phyloP scores from a whole-genome alignment of 2,113 vertebrate genomes.

The Acanthochromis polyacanthus region DNA sequence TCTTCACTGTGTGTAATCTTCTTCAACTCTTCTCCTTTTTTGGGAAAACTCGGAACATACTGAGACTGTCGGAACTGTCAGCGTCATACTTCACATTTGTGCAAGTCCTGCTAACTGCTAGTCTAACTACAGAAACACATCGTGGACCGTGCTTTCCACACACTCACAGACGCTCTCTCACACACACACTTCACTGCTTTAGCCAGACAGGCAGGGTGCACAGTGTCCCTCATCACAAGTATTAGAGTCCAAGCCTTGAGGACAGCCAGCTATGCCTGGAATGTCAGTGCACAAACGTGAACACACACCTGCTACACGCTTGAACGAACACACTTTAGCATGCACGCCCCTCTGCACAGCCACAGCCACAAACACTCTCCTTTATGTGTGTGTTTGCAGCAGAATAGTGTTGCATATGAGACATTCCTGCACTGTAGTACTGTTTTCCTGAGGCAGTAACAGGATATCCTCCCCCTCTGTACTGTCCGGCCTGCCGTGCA shows the following conservation, averaged over 20 bases:
- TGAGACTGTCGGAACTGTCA: no score
- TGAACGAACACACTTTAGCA: slow-evolving; percentile 20
- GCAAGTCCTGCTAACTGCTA: no score
- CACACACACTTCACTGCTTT: slow-evolving; percentile 18
- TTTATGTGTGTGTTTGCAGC: slow-evolving; percentile 28
- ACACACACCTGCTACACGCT: slow-evolving; percentile 55
- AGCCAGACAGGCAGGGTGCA: slow-evolving; percentile 12
- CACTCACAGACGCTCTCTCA: slow-evolving; percentile 8
- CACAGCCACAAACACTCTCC: slow-evolving; percentile 29
- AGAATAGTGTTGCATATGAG: slow-evolving; percentile 62
- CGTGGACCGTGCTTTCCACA: neutral
- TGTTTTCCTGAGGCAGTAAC: slow-evolving; percentile 77
- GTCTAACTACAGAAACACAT: no score
- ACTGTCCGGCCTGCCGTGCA: slow-evolving; percentile 58
- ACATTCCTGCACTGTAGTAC: slow-evolving; percentile 73
- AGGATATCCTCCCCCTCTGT: slow-evolving; percentile 76
- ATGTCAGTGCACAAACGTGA: slow-evolving; percentile 57
- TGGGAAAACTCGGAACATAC: no score
- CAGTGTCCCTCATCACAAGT: slow-evolving; percentile 59
- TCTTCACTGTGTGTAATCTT: no score
- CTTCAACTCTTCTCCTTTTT: no score
- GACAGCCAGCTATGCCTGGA: slow-evolving; percentile 75
- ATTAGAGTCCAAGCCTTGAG: slow-evolving; percentile 59
- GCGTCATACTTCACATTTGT: no score
- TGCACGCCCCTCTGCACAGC: slow-evolving; percentile 27